Conservation (phyloP, 2,797 vertebrate species). For the Oceanodroma leucorhoa region DNA sequence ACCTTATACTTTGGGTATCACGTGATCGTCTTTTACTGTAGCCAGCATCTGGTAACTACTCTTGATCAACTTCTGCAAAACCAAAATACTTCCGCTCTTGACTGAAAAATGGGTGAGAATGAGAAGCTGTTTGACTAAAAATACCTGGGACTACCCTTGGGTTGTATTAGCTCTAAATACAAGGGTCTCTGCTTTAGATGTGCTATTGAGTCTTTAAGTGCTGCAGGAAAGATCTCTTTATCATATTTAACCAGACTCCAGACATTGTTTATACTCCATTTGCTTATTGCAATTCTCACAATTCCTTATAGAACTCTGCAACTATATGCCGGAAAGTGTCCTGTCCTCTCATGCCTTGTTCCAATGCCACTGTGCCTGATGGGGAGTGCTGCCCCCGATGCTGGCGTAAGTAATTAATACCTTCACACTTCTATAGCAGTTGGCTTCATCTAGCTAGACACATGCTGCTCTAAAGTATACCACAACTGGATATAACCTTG, state of each 20-base stretch:
- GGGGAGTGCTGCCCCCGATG: slow-evolving; percentile 98
- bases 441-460: background rate
- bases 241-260: background rate
- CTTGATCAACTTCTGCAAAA: background rate
- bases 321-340: slow-evolving; percentile 95
- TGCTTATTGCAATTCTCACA: background rate
- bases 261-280: background rate
- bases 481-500: background rate
- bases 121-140: background rate
- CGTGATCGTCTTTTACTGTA: background rate
- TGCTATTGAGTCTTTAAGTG: background rate
- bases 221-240: background rate
- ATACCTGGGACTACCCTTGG: background rate
- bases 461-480: background rate
- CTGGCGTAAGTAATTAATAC: slow-evolving; percentile 82
- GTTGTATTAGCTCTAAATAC: background rate
- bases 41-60: background rate
- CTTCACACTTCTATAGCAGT: background rate
- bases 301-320: slow-evolving; percentile 85
- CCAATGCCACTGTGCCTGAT: slow-evolving; percentile 93
- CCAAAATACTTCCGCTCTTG: background rate
- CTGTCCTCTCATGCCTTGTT: slow-evolving; percentile 93
- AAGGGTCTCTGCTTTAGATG: background rate
- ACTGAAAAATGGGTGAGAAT: background rate
- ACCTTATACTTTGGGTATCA: background rate